Evolutionary conservation across 2,888 invertebrate species (phyloP), one percentile per base, ranked within the genome.

Genomic region (Heliconius hortense): DNA sequence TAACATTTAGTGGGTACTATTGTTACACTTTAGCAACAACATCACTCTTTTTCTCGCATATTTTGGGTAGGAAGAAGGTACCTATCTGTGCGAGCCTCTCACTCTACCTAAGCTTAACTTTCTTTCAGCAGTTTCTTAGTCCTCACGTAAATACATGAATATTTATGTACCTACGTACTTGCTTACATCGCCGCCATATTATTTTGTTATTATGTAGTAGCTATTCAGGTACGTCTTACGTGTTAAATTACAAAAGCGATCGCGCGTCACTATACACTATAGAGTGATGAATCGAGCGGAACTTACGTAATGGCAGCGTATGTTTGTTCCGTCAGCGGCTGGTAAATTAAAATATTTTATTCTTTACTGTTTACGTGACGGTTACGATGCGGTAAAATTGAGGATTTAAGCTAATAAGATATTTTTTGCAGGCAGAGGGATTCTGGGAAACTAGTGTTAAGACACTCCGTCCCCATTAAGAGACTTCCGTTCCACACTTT

Each of bases 281-380:
- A 56, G 72, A 67, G 76, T 72, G 76, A 74, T 74, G 60, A 74
- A 74, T 77, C 63, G 39, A 59, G 64, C 70, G 76, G 71, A 68
- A 72, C 72, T 77, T 77, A 77, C 68, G 68, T 74, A 77, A 77
- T 74, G 63, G 28, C 21, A 64, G 53, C 69, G 63, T 71, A 31
- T 70, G 59, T 59, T 31, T 56, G 69, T 76, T 73, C 73, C 76
- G 62, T 73, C 68, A 53, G 53, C 74, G 62, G 39, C 68, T 62
- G 48, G 62, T 68, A 73, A 74, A 74, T 69, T 74, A 69, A 69
- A 68, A 69, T 21, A 69, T 31, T 73, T 43, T 24, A 28, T 18
- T n/a, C 4, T 73, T 62, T n/a, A 31, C 21, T 8, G 21, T 60
- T 48, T 18, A 62, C 68, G 68, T 43, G 73, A 74, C 74, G 68